Percentiles rank a stretch among this genome's conserved stretches.
Evolutionary conservation across 2,113 vertebrate genomes (phyloP).

Genomic region (Elephas maximus): DNA sequence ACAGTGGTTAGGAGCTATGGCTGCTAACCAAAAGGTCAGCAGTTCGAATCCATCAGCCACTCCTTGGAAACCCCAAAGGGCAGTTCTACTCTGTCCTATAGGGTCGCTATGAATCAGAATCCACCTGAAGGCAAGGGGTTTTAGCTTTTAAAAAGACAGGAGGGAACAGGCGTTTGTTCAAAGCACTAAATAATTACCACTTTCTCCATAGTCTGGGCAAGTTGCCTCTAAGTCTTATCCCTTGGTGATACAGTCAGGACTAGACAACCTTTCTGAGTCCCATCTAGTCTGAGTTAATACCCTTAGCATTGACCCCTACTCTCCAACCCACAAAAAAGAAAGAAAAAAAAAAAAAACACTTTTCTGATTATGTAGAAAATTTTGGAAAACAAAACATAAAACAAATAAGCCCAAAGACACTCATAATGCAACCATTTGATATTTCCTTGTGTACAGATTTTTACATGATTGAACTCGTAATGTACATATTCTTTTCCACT

Average conservation of each 20-base stretch:
- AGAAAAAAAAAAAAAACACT: not conserved
- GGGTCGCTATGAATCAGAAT: too few relatives aligned
- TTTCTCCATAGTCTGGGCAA: not conserved
- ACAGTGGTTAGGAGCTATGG: too few relatives aligned
- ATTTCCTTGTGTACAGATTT: not conserved
- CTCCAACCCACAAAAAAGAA: not conserved
- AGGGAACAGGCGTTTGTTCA: not conserved
- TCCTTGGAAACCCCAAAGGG: too few relatives aligned
- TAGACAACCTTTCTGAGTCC: not conserved
- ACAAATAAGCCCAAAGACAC: too few relatives aligned
- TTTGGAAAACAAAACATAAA: not conserved
- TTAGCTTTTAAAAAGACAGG: too few relatives aligned
- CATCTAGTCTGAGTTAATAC: not conserved
- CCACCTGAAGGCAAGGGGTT: too few relatives aligned
- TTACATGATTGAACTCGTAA: not conserved
- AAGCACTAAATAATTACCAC: not conserved
- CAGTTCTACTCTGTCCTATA: too few relatives aligned
- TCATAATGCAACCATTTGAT: not conserved
- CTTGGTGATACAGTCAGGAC: not conserved
- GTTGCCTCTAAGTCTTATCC: not conserved
- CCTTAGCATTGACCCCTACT: not conserved
- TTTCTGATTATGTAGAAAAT: not conserved
- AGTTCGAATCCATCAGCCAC: too few relatives aligned
- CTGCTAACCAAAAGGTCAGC: too few relatives aligned
- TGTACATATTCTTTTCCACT: not conserved